phyloP scores from a whole-genome alignment of 53 echinoderm and acorn worm genomes.

The Hippasteria phrygiana region DNA sequence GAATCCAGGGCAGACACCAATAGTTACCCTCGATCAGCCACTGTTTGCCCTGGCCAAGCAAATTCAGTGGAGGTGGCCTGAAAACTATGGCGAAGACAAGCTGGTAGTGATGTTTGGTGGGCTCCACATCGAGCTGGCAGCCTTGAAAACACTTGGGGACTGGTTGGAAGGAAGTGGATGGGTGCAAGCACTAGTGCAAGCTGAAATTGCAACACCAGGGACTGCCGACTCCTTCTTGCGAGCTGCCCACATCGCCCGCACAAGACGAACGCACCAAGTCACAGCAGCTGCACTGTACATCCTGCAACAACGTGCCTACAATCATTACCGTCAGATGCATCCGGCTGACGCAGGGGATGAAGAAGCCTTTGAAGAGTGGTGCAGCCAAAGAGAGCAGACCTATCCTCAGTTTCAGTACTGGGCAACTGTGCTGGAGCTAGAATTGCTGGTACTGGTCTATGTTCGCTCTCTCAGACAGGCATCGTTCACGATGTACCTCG shows the following conservation, averaged over 20 bases:
- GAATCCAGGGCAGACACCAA: too few relatives aligned
- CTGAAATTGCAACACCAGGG: slow-evolving; percentile 36
- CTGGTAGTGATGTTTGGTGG: too few relatives aligned
- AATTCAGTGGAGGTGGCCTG: too few relatives aligned
- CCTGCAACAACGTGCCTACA: not conserved
- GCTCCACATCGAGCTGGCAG: slow-evolving; percentile 65
- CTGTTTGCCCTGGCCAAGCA: too few relatives aligned
- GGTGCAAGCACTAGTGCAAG: slow-evolving; percentile 59
- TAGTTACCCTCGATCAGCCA: too few relatives aligned
- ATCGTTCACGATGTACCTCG: slow-evolving; percentile 15
- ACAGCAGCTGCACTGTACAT: slow-evolving; percentile 58
- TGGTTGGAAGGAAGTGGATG: slow-evolving; percentile 60
- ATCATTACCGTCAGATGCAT: not conserved
- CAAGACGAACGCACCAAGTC: slow-evolving; percentile 41
- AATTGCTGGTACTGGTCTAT: slow-evolving; percentile 45
- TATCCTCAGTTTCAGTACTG: slow-evolving; percentile 52
- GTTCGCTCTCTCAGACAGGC: slow-evolving; percentile 35
- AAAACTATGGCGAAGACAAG: too few relatives aligned
- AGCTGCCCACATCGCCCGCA: slow-evolving; percentile 50
- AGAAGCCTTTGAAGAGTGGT: not conserved
- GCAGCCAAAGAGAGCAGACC: slow-evolving; percentile 6
- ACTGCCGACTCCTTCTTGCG: slow-evolving; percentile 56
- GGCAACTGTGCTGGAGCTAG: slow-evolving; percentile 11
- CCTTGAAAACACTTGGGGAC: slow-evolving; percentile 48
- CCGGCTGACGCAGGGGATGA: not conserved